Evolutionary conservation across 2,797 vertebrate genomes (phyloP), one percentile per base, ranked within the genome.

Genomic region (Poeciliopsis turneri): DNA sequence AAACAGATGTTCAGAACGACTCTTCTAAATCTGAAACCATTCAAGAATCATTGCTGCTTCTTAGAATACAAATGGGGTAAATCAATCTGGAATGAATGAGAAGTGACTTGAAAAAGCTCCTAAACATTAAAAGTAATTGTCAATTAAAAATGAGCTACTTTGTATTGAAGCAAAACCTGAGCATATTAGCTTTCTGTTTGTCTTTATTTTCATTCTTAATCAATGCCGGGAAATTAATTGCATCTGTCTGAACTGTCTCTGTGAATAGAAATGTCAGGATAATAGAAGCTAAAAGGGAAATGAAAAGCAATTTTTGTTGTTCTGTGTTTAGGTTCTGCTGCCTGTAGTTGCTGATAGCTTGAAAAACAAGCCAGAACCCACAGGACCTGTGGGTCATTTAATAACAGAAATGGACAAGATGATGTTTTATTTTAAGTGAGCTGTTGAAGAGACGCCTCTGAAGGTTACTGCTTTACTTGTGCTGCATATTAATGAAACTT

Each of bases 401-500:
- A 69, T 43, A 69, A 43, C 66, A 43, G 23, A 43, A 69, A 43
- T n/a, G 66, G 39, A 43, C 66, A n/a, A 41, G 64, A 68, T n/a
- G 20, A 25, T 68, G 39, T 25, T 66, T 66, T 66, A 23, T 68
- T 41, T 61, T 41, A 25, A 68, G 36, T 3, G 20, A 43, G 23
- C 11, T 13, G 23, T 68, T 68, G 23, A 41, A 69, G 23, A 69
- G 20, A 25, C 12, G 0, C 20, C 66, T 69, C 39, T 69, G 66
- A 69, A 69, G 66, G 66, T 25, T 69, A 43, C 30, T 69, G 39
- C 66, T 69, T 69, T 69, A 43, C 39, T 10, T 25, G 5, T 69
- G 66, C 39, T 69, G 66, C 66, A 69, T 69, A 43, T 69, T 41
- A 69, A 69, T 43, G 39, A 69, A n/a, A 69, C 13, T 12, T 43